Percentiles rank a stretch among this genome's conserved stretches.
phyloP scores from a whole-genome alignment of 2,888 invertebrate genomes.

The Tetragnatha montana region DNA sequence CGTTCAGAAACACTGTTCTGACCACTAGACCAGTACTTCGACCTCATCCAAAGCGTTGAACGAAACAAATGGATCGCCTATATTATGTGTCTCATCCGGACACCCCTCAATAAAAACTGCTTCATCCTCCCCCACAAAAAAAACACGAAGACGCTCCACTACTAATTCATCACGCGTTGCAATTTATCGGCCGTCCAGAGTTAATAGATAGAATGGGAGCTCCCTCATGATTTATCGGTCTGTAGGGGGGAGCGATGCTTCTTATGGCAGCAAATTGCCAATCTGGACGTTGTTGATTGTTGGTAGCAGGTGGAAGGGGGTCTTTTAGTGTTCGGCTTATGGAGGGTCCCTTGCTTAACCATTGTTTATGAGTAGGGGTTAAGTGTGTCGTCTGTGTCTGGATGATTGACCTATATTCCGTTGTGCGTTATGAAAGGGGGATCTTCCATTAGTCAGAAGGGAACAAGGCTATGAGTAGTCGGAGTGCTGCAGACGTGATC shows the following conservation, averaged over 20 bases:
- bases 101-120: background rate
- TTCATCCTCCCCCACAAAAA: background rate
- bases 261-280: constrained; percentile 14
- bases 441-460: no score
- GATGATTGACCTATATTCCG: background rate
- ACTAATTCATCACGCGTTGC: constrained; percentile 32
- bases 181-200: constrained; percentile 27
- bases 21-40: no score
- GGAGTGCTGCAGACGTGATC: no score
- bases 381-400: background rate
- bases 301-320: background rate
- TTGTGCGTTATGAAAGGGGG: no score
- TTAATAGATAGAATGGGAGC: constrained; percentile 34
- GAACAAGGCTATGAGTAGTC: no score
- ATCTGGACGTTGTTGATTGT: constrained; percentile 1
- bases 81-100: background rate
- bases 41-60: no score
- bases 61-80: no score
- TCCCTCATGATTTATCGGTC: constrained; percentile 4
- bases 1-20: no score
- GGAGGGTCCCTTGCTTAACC: background rate
- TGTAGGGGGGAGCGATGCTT: background rate
- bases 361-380: background rate
- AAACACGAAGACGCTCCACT: background rate
- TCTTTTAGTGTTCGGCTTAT: background rate